Base-by-base conservation (phyloP, 2,113 vertebrate species). In the Heterotis niloticus region DNA sequence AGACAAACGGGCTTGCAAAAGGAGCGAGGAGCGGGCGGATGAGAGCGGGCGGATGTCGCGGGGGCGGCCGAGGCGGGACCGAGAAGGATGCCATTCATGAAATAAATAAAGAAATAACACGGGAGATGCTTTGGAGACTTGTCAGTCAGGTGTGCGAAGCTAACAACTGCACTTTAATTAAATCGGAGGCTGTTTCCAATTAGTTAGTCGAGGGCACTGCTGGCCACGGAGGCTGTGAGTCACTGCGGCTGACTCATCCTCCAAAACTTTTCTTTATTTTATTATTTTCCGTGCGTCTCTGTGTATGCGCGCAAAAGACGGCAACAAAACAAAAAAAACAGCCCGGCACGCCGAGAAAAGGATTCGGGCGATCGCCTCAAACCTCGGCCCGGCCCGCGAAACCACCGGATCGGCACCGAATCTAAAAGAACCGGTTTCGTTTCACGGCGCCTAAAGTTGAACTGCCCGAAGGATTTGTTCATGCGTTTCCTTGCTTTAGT, bases 141-240 rank as follows among this genome's bases (percentile, higher is more conserved):
- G 92, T 93, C 93, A 94, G 81, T 94, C 92, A 93, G 91, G 85
- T 92, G 90, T 87, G 87, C 70, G 83, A 86, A 88, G 86, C 85
- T 92, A 92, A 94, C 92, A 92, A 92, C 91, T 93, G 90, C 85
- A 90, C 90, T 93, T 95, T 94, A 94, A 96, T 95, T 96, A 94
- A 95, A 94, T 94, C 90, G 89, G 92, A 94, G 91, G 92, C 90
- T 91, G 91, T 92, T 94, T 94, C 94, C 92, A 95, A 95, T 95
- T 95, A 94, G 91, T 92, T 92, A 90, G 91, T 92, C 90, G 90
- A 87, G 90, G 93, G 88, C 93, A 94, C 88, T 87, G 90, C 88
- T 90, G 92, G 91, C 90, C 93, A 91, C 91, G 90, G 92, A 93
- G 91, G 84, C 90, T 91, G 90, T 94, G 94, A 95, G 91, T 95